Evolutionary conservation across 2,113 vertebrate genomes (phyloP).

Genomic region (Rhea americana): DNA sequence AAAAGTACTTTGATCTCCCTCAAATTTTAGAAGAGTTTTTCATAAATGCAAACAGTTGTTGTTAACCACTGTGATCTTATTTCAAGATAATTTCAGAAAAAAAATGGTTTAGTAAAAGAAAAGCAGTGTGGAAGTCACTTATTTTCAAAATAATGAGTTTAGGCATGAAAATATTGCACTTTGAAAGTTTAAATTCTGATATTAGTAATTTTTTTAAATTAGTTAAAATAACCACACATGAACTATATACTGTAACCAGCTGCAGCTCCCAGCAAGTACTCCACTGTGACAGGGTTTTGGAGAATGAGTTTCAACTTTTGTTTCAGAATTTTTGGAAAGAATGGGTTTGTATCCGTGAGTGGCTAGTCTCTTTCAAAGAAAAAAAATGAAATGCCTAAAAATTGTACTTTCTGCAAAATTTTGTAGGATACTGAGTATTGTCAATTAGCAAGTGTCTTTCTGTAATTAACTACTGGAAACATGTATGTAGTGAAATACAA

Average conservation of each 20-base stretch:
- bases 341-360: not conserved
- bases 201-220: not conserved
- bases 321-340: not conserved
- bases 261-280: not conserved
- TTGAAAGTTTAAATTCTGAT: not conserved
- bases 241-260: not conserved
- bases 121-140: not conserved
- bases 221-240: not conserved
- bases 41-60: not conserved
- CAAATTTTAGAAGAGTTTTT: not conserved
- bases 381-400: not conserved
- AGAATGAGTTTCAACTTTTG: not conserved
- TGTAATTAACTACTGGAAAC: not conserved
- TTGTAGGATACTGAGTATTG: not conserved
- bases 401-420: not conserved
- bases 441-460: not conserved
- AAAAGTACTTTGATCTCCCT: not conserved
- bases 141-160: not conserved
- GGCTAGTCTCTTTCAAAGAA: not conserved
- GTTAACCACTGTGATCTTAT: not conserved
- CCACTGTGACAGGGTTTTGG: not conserved
- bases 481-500: not conserved
- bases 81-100: not conserved
- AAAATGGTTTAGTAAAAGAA: not conserved
- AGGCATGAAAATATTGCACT: not conserved